Evolutionary conservation across 2,888 invertebrate genomes (phyloP), one percentile per base, ranked within the genome.

Genomic region (Dryadula phaetusa): DNA sequence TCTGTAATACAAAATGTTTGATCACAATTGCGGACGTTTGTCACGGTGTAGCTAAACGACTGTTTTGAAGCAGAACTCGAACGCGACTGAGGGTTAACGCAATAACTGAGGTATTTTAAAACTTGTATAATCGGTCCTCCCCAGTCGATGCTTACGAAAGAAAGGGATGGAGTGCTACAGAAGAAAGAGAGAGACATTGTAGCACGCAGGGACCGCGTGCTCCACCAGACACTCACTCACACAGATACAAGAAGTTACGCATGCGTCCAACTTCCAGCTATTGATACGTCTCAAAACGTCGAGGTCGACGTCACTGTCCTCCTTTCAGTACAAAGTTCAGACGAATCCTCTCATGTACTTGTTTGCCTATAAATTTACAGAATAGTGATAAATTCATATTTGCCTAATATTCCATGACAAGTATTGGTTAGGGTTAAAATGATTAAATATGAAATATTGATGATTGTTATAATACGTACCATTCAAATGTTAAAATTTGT

Each of bases 181-280:
- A 64, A 67, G 63, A 78, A 85, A 76, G 88, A 86, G 90, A 90
- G 71, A 74, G 82, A 71, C 66, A 78, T 77, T 84, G 78, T 80
- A 77, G 79, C 92, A 91, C 86, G 92, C 87, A 80, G 77, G 72
- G 82, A 72, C 82, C 84, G 88, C 92, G 90, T 91, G 92, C 78
- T 85, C 77, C 73, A 72, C 81, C 82, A 90, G 87, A 86, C 86
- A 78, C 66, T 74, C 74, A 87, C 87, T 68, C 86, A 89, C 87
- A 89, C 88, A 84, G 66, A 69, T 73, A 75, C 76, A 78, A 74
- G 70, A 34, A 71, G 80, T 87, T 87, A 89, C 90, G 89, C 90
- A 89, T 88, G 90, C 89, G 89, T 77, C 71, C 47, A 64, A 42
- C 56, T 66, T 70, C 67, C 74, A 76, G 81, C 83, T 85, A 85